phyloP scores from a whole-genome alignment of 2,113 vertebrate genomes.

The Rhabdomys dilectus region DNA sequence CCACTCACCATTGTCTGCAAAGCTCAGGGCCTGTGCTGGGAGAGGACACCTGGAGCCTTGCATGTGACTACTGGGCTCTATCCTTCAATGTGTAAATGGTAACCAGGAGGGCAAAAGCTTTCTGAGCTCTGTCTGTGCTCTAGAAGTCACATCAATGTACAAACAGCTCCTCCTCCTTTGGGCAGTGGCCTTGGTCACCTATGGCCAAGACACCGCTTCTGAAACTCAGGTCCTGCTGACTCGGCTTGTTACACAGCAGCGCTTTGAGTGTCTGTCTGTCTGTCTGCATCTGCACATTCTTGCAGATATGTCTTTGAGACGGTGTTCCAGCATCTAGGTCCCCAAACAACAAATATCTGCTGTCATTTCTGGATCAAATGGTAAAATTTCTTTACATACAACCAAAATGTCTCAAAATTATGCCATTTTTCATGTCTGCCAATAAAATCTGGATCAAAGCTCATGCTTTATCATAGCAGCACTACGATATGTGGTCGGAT shows the following conservation, averaged over 20 bases:
- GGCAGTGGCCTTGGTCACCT: background rate
- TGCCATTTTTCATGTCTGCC: background rate
- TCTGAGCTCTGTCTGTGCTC: background rate
- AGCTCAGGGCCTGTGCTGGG: background rate
- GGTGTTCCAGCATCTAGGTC: background rate
- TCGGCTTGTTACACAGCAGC: background rate
- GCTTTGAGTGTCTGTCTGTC: too few species aligned
- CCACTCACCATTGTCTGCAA: background rate
- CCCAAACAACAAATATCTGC: background rate
- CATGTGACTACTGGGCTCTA: background rate
- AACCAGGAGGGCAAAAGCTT: background rate
- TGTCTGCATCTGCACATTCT: background rate
- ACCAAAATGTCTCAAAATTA: background rate
- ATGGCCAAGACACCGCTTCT: background rate
- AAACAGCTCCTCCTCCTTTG: background rate
- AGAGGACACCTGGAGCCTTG: background rate
- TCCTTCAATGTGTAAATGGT: background rate
- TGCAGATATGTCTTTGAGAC: background rate
- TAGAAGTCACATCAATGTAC: background rate
- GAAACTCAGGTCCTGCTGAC: background rate
- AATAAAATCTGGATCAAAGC: background rate
- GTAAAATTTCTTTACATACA: background rate
- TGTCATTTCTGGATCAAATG: background rate
- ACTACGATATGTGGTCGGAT: background rate
- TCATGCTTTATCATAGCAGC: background rate